Evolutionary conservation across 2,113 vertebrate genomes (phyloP).

Genomic region (Dryoscopus gambensis): DNA sequence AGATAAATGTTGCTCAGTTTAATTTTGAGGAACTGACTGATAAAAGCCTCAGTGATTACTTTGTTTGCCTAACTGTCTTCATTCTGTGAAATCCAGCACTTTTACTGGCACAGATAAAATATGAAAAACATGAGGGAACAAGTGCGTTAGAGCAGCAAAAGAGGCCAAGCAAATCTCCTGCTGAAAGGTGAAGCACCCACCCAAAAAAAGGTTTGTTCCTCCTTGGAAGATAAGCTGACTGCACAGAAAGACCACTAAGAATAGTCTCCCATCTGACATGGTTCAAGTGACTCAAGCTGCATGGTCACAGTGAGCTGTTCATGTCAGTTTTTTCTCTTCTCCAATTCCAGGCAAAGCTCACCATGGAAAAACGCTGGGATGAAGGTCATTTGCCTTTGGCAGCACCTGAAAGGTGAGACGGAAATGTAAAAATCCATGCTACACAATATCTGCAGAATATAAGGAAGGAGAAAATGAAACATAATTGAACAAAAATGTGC

Average conservation of each 20-base stretch:
- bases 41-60: conserved; percentile 46
- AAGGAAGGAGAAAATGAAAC: not conserved
- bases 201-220: not conserved
- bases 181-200: not conserved
- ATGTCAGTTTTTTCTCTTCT: not conserved
- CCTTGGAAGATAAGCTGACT: not conserved
- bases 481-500: not conserved
- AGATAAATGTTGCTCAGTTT: conserved; percentile 63
- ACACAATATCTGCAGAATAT: not conserved
- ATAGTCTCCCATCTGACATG: not conserved
- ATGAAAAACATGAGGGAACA: not conserved
- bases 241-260: not conserved
- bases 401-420: not conserved
- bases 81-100: not conserved
- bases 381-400: not conserved
- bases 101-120: not conserved
- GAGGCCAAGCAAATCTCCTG: not conserved
- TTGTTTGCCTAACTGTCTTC: conserved; percentile 24
- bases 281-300: not conserved
- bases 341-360: not conserved
- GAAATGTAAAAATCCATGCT: not conserved
- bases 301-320: not conserved
- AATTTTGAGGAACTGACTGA: conserved; percentile 55
- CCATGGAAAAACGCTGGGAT: not conserved
- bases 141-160: not conserved